Evolutionary conservation across 1,140 invertebrate species (phyloP), one percentile per base, ranked within the genome.

Genomic region (Drosophila bocqueti): DNA sequence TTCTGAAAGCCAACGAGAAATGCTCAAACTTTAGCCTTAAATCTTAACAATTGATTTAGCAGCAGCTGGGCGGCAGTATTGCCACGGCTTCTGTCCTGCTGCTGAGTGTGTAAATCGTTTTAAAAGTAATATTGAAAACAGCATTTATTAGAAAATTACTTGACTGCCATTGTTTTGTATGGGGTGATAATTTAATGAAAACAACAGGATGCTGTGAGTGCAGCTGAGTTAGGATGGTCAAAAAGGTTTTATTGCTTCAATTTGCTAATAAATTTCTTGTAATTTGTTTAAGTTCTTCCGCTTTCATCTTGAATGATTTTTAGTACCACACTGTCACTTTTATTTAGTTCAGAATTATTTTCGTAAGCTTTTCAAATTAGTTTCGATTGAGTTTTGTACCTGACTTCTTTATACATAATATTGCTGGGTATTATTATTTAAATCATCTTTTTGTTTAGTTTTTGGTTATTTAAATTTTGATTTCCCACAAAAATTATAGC

Each of bases 11-110:
- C 13, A 10, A n/a, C 34, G 45, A 49, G 43, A 42, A 69, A n/a
- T 29, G 13, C 54, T 31, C 13, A 34, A 50, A 72, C 21, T 52
- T 50, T 38, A 52, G 60, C 45, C 52, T 71, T 71, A 71, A 71
- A 43, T 50, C 52, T 71, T 43, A 13, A 18, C 45, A 49, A 50
- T 58, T 43, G 67, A 60, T 73, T 31, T 43, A 52, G 36, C 38
- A 54, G 26, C 34, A 69, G 64, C 9, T 47, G 47, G 47, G 26
- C 26, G 11, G 10, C 43, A 45, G 4, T 21, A 13, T 38, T 38
- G 7, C 7, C 38, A 36, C 16, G 63, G 31, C 8, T 13, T 38
- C 11, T 7, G 40, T 2, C 1, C 13, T 57, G 24, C 50, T 59
- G 9, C 10, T 42, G 36, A 11, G 50, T 36, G 15, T 60, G 36